Conservation (phyloP, 2,888 invertebrate species). For the Koerneria pararmatus region DNA sequence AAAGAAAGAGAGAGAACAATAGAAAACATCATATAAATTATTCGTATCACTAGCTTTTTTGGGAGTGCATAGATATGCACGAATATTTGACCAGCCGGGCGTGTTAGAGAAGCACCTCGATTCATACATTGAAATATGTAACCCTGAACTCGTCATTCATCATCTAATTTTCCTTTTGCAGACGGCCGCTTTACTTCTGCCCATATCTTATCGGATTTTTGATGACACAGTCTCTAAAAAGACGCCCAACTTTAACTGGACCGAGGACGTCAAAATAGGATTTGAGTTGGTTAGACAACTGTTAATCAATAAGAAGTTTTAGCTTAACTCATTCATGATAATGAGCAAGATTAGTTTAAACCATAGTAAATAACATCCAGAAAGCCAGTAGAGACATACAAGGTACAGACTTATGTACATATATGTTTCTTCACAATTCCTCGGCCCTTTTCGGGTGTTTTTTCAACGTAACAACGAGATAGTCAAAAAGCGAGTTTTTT, state of each 20-base stretch:
- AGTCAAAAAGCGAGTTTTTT: too few species aligned
- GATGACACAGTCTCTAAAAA: constrained; percentile 46
- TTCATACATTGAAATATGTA: neutral
- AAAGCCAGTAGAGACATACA: too few species aligned
- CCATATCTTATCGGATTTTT: constrained; percentile 47
- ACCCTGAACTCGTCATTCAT: neutral
- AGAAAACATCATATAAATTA: too few species aligned
- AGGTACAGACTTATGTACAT: too few species aligned
- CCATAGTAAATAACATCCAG: too few species aligned
- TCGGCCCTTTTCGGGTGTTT: too few species aligned
- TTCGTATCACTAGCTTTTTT: neutral
- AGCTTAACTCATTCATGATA: too few species aligned
- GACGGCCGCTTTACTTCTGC: constrained; percentile 35
- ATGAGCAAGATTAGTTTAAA: too few species aligned
- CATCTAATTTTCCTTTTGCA: constrained; percentile 25
- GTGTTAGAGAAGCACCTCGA: neutral
- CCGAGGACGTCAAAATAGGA: constrained; percentile 28
- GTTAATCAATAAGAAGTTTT: too few species aligned
- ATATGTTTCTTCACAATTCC: neutral
- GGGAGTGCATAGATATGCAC: neutral
- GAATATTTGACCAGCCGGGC: too few species aligned
- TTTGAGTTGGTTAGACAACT: constrained; percentile 34
- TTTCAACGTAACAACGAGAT: too few species aligned
- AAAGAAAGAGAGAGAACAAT: neutral
- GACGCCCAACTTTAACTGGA: constrained; percentile 40